Percentiles rank a stretch among this genome's conserved stretches.
Evolutionary conservation across 1,140 invertebrate species (phyloP).

Genomic region (Bombus huntii): DNA sequence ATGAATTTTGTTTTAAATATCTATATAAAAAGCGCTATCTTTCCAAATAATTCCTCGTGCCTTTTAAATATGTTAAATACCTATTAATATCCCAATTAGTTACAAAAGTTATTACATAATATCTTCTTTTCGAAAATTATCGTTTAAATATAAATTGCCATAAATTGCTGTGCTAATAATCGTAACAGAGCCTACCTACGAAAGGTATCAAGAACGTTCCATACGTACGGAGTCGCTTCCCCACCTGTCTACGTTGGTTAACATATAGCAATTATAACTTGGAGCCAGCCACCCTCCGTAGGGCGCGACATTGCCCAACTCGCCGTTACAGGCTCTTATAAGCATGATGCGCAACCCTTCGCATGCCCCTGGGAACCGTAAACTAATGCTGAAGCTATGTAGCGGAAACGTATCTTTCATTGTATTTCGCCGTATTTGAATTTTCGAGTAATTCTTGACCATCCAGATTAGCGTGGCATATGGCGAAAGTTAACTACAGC

Average conservation of each 20-base stretch:
- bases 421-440: slow-evolving; percentile 57
- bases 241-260: slow-evolving; percentile 52
- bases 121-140: not conserved
- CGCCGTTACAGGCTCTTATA: slow-evolving; percentile 62
- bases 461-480: slow-evolving; percentile 2
- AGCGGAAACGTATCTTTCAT: slow-evolving; percentile 67
- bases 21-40: no score
- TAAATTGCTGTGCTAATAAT: not conserved
- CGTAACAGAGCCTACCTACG: not conserved
- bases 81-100: not conserved
- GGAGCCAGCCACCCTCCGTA: slow-evolving; percentile 49
- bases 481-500: not conserved
- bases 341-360: slow-evolving; percentile 69
- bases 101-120: not conserved
- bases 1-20: no score
- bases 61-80: not conserved
- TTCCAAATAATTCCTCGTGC: not conserved
- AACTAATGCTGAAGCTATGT: slow-evolving; percentile 76
- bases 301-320: slow-evolving; percentile 35
- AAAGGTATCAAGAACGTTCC: slow-evolving; percentile 12
- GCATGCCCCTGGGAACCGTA: slow-evolving; percentile 75
- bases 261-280: slow-evolving; percentile 81
- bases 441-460: slow-evolving; percentile 24
- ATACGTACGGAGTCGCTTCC: slow-evolving; percentile 25
- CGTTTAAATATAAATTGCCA: not conserved